Conservation (phyloP, 2,888 invertebrate genomes). For the Tenthredo amoena region DNA sequence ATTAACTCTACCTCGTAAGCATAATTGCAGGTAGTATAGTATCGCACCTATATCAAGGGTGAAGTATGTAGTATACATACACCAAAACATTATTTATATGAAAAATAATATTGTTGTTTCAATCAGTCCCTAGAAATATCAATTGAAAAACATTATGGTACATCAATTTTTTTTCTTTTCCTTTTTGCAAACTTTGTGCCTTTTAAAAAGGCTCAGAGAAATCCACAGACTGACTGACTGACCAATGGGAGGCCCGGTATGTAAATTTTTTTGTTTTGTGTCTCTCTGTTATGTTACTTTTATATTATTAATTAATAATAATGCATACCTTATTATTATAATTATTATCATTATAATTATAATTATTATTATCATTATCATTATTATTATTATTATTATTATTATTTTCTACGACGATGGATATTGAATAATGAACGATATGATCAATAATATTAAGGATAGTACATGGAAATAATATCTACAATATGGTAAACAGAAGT, state of each 20-base stretch:
- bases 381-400: conserved; percentile 54
- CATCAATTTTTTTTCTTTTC: neutral
- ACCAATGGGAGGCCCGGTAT: conserved; percentile 56
- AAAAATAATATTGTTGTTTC: neutral
- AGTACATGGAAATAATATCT: conserved; percentile 50
- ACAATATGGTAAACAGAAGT: conserved; percentile 53
- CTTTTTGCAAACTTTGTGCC: conserved; percentile 47
- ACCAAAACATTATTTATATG: conserved; percentile 6
- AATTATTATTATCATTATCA: conserved; percentile 53
- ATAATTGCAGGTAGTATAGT: conserved; percentile 32
- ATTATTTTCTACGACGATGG: conserved; percentile 46
- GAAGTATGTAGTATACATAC: neutral
- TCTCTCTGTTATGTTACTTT: conserved; percentile 53
- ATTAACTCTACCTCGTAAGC: conserved; percentile 49
- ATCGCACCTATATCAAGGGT: conserved; percentile 16
- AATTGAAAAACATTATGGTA: conserved; percentile 5
- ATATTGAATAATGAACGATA: conserved; percentile 52
- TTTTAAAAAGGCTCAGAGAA: conserved; percentile 51
- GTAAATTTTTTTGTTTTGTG: conserved; percentile 54
- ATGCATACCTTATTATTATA: conserved; percentile 58
- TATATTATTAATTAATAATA: conserved; percentile 52
- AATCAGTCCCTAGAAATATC: conserved; percentile 12
- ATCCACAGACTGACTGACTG: conserved; percentile 56
- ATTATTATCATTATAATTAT: conserved; percentile 57
- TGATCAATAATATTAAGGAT: conserved; percentile 50